A percentile compares a stretch with the other conserved stretches of the same genome.
Conservation (phyloP, 2,113 vertebrate genomes). For the Cyphomyrus plagiostoma region DNA sequence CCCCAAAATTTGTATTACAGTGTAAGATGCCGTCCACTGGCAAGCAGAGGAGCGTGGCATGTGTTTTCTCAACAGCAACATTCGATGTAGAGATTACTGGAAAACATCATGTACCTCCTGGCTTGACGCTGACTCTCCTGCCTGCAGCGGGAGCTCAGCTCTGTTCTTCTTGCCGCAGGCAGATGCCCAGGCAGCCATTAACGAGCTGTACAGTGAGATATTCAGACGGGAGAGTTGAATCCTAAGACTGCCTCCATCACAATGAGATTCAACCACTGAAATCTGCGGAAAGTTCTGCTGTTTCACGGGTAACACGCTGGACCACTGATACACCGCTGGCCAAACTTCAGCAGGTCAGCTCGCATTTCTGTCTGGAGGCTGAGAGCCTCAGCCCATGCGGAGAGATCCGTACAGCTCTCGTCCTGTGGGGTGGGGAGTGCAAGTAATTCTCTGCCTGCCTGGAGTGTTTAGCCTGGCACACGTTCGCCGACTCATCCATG, state of each 20-base stretch:
- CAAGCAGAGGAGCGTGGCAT: neutral
- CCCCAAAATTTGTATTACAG: neutral
- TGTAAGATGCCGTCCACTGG: neutral
- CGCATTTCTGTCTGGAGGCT: neutral
- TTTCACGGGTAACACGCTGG: neutral
- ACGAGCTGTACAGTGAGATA: neutral
- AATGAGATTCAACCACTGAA: neutral
- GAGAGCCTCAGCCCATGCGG: neutral
- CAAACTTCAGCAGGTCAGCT: neutral
- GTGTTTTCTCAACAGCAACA: neutral
- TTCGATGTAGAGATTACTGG: neutral
- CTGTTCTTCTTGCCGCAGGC: neutral
- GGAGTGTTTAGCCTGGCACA: neutral
- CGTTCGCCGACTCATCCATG: neutral
- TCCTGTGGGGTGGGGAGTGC: neutral
- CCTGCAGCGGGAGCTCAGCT: neutral
- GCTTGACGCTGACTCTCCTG: neutral
- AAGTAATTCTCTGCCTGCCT: neutral
- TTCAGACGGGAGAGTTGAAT: neutral
- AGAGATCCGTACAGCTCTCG: neutral
- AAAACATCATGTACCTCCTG: neutral
- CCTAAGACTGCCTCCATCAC: neutral
- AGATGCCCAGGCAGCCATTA: neutral
- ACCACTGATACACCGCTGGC: neutral
- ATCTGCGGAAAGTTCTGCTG: neutral